phyloP scores from a whole-genome alignment of 2,888 invertebrate genomes.

The Heliconius aoede region DNA sequence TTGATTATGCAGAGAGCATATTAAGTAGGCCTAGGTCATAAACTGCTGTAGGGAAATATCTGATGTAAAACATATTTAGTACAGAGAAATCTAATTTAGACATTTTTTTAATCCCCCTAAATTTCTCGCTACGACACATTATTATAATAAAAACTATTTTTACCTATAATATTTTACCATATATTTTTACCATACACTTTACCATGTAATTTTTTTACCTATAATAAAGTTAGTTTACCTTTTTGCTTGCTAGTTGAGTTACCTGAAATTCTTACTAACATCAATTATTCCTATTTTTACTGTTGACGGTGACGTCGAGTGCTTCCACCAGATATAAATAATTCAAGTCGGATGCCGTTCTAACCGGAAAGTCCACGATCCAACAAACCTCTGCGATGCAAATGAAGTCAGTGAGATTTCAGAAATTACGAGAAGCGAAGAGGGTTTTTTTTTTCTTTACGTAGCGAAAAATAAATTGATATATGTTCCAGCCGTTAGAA shows the following conservation, averaged over 20 bases:
- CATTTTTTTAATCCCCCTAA: too few species aligned
- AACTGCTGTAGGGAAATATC: background rate
- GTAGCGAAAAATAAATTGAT: background rate
- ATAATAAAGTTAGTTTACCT: too few species aligned
- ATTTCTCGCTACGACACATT: too few species aligned
- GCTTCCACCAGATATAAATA: background rate
- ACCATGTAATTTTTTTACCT: too few species aligned
- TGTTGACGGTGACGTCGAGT: background rate
- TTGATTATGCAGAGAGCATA: conserved; percentile 17
- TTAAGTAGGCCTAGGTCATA: conserved; percentile 1
- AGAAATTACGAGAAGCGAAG: background rate
- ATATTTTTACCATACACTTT: too few species aligned
- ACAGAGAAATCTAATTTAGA: too few species aligned
- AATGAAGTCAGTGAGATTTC: conserved; percentile 5
- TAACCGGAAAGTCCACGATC: background rate
- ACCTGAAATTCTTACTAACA: background rate
- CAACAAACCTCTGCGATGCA: conserved; percentile 8
- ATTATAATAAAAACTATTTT: too few species aligned
- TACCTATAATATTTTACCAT: too few species aligned
- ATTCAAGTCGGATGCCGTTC: background rate
- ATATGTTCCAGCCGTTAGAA: background rate
- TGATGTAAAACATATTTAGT: background rate
- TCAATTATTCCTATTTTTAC: conserved; percentile 2
- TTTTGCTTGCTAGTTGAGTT: too few species aligned
- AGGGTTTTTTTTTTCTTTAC: background rate